These are phyloP conservation scores for Scaptomyza tumidula DNA, from an alignment of 2,888 invertebrate species.

Conservation along the genomic window DNA sequence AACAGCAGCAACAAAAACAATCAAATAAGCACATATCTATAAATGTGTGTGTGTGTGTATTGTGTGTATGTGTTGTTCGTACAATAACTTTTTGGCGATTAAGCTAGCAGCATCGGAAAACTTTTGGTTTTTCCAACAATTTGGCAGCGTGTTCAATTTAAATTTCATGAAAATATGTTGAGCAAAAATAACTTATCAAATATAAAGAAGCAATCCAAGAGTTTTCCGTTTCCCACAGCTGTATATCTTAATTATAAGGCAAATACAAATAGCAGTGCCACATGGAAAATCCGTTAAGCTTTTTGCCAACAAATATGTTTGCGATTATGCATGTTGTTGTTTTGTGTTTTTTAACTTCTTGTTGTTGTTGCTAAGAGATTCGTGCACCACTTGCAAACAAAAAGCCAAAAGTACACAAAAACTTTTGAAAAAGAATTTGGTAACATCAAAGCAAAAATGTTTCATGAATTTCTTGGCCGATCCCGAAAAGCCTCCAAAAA, in stretches of 20 bases:
- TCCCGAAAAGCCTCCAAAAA: slow-evolving; percentile 64
- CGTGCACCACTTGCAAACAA: slow-evolving; percentile 26
- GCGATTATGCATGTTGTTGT: slow-evolving; percentile 45
- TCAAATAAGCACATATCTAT: slow-evolving; percentile 2
- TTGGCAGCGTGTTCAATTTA: slow-evolving; percentile 56
- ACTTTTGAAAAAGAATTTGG: slow-evolving; percentile 73
- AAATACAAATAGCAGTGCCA: slow-evolving; percentile 29
- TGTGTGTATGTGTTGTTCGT: too few species aligned
- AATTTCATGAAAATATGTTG: slow-evolving; percentile 41
- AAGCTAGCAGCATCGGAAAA: slow-evolving; percentile 49
- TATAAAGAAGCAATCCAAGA: slow-evolving; percentile 16
- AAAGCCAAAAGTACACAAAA: slow-evolving; percentile 62
- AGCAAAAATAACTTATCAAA: slow-evolving; percentile 36
- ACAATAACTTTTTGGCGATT: slow-evolving; percentile 59
- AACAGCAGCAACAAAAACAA: slow-evolving; percentile 23
- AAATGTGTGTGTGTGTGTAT: slow-evolving; percentile 4
- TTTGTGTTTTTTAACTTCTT: slow-evolving; percentile 6
- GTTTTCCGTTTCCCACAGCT: slow-evolving; percentile 9
- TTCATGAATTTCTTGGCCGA: slow-evolving; percentile 74
- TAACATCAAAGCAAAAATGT: slow-evolving; percentile 80
- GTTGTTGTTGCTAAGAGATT: slow-evolving; percentile 38
- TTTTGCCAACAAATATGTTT: slow-evolving; percentile 38
- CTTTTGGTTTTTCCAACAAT: slow-evolving; percentile 54
- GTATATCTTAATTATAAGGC: slow-evolving; percentile 53
- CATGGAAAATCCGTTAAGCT: slow-evolving; percentile 36